Evolutionary conservation across 2,797 vertebrate genomes (phyloP), one percentile per base, ranked within the genome.

Genomic region (Mus caroli): DNA sequence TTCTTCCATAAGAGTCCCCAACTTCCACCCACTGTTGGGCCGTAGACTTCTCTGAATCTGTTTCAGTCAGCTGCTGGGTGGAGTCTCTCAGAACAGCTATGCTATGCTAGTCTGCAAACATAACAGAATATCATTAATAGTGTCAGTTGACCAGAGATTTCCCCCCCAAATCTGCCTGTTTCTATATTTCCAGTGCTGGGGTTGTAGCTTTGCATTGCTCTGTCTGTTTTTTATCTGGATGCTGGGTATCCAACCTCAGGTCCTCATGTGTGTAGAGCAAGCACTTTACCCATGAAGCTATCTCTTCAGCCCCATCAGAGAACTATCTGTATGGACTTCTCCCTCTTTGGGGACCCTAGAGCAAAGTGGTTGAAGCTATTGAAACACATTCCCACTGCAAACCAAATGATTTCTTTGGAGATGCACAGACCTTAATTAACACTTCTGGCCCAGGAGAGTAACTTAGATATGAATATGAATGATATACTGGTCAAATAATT

Each of bases 331-430:
- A 2, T 12, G 40, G 34, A 15, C 9, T 37, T 54, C 46, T 58
- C 15, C 37, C 40, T 82, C n/a, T 43, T 20, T 64, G 79, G 64
- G 67, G 76, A 67, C 31, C 28, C 46, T 4, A 43, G 79, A 71
- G 8, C 4, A 14, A 50, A 0, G 6, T 56, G 71, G 56, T 62
- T 54, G 69, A 31, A 31, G 9, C 1, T 37, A 6, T 20, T 17
- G 58, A n/a, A 9, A 9, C 1, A 40, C 20, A 0, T 1, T 22
- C 40, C 19, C 69, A 37, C 50, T 1, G 2, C 12, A 31, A 71
- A 87, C 14, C 4, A 1, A 69, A 26, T 1, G 0, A 14, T 37
- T 43, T 71, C 37, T 89, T 78, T 40, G 91, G 76, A 77, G 40
- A 54, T 2, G 8, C 37, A 46, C 24, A 58, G 82, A 75, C 26